Percentiles rank a stretch among this genome's conserved stretches.
Evolutionary conservation across 2,113 vertebrate species (phyloP).

Genomic region (Nasalis larvatus): DNA sequence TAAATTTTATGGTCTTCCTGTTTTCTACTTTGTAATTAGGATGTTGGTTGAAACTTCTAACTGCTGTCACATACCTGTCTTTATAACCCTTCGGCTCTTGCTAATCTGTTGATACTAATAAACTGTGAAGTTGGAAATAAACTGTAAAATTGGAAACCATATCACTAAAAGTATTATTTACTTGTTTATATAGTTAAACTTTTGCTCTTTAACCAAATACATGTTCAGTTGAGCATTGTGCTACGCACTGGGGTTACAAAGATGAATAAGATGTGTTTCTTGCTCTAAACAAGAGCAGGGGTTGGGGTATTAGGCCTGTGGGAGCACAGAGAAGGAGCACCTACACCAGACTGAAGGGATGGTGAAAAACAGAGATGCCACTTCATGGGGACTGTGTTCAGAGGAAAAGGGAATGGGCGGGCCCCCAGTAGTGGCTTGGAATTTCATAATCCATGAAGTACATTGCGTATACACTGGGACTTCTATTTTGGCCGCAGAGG

Average conservation of each 20-base stretch:
- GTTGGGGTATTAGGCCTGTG: not conserved
- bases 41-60: slow-evolving; percentile 40
- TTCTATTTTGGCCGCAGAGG: not conserved
- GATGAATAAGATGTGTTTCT: not conserved
- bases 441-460: not conserved
- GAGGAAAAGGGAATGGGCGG: not conserved
- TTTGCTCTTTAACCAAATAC: not conserved
- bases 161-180: slow-evolving; percentile 25
- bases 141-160: not conserved
- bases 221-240: not conserved
- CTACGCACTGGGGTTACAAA: not conserved
- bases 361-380: not conserved
- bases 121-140: slow-evolving; percentile 22
- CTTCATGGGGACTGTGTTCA: not conserved
- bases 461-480: too few relatives aligned
- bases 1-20: slow-evolving; percentile 2
- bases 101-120: not conserved
- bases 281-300: not conserved
- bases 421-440: not conserved
- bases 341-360: not conserved
- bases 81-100: not conserved
- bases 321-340: not conserved
- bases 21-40: slow-evolving; percentile 46
- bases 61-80: not conserved
- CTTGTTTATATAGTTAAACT: slow-evolving; percentile 7